phyloP scores from a whole-genome alignment of 2,113 vertebrate genomes.

The Rhea pennata region DNA sequence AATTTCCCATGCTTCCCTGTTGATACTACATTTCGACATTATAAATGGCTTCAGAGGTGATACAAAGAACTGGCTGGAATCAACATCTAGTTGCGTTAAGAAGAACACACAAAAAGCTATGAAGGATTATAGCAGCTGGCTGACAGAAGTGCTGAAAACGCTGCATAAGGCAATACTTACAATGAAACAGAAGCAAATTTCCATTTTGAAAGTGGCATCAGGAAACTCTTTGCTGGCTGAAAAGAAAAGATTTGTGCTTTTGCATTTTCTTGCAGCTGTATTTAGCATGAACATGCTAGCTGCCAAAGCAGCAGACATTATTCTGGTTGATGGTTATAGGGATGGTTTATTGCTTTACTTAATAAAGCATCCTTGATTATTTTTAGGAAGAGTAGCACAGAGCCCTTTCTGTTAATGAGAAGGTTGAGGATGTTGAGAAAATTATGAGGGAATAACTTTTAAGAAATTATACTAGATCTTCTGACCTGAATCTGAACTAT shows the following conservation, averaged over 20 bases:
- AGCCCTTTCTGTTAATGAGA: background rate
- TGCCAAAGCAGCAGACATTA: background rate
- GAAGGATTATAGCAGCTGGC: background rate
- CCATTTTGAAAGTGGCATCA: background rate
- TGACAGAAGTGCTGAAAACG: background rate
- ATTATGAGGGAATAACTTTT: background rate
- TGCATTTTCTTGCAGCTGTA: background rate
- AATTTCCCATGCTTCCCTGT: background rate
- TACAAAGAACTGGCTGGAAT: background rate
- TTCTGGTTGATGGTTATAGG: background rate
- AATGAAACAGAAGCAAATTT: constrained; percentile 1
- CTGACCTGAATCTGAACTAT: background rate
- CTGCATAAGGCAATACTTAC: background rate
- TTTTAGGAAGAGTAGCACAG: background rate
- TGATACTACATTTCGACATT: background rate
- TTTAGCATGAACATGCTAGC: background rate
- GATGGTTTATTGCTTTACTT: background rate
- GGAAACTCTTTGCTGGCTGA: background rate
- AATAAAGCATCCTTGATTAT: background rate
- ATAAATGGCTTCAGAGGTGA: background rate
- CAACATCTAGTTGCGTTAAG: background rate
- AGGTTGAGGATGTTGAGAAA: background rate
- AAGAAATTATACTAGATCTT: background rate
- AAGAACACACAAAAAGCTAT: background rate
- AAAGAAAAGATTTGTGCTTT: background rate